Conservation (phyloP, 2,888 invertebrate species). For the Mesorhabditis sp. region DNA sequence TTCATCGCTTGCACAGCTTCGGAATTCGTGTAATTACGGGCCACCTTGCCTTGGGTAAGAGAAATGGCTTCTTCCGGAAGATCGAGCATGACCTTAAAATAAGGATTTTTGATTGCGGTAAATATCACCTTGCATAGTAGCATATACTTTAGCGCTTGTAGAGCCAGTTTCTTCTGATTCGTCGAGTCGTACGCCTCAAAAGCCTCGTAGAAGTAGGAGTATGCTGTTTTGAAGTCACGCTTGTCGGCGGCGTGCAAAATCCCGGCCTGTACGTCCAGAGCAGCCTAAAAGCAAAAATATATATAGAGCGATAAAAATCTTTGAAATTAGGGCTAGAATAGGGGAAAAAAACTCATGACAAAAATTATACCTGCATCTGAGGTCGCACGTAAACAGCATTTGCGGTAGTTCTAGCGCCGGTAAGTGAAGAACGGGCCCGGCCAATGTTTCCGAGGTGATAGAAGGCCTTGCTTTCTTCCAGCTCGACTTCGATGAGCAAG, state of each 20-base stretch:
- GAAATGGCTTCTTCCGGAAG: slow-evolving; percentile 44
- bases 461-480: slow-evolving; percentile 97
- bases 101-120: background rate
- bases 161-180: slow-evolving; percentile 78
- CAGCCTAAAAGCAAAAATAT: slow-evolving; percentile 74
- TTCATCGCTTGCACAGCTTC: slow-evolving; percentile 93
- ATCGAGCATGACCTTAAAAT: slow-evolving; percentile 46
- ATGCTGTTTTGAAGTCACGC: slow-evolving; percentile 97
- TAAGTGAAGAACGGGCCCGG: slow-evolving; percentile 79
- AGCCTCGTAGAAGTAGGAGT: slow-evolving; percentile 98
- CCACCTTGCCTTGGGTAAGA: slow-evolving; percentile 85
- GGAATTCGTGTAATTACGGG: slow-evolving; percentile 79
- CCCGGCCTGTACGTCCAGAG: slow-evolving; percentile 91
- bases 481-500: slow-evolving; percentile 91
- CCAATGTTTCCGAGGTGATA: slow-evolving; percentile 81
- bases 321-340: background rate
- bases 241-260: slow-evolving; percentile 98
- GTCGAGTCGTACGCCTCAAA: slow-evolving; percentile 91
- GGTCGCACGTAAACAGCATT: slow-evolving; percentile 99
- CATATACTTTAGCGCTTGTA: slow-evolving; percentile 98
- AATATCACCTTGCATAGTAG: slow-evolving; percentile 82
- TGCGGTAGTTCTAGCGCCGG: slow-evolving; percentile 97
- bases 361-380: slow-evolving; percentile 78
- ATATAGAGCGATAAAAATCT: background rate
- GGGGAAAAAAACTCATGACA: background rate